Percentiles rank a stretch among this genome's conserved stretches.
These are phyloP conservation scores for Tenthredo notha DNA, from an alignment of 2,888 invertebrate genomes.

Conservation along the genomic window DNA sequence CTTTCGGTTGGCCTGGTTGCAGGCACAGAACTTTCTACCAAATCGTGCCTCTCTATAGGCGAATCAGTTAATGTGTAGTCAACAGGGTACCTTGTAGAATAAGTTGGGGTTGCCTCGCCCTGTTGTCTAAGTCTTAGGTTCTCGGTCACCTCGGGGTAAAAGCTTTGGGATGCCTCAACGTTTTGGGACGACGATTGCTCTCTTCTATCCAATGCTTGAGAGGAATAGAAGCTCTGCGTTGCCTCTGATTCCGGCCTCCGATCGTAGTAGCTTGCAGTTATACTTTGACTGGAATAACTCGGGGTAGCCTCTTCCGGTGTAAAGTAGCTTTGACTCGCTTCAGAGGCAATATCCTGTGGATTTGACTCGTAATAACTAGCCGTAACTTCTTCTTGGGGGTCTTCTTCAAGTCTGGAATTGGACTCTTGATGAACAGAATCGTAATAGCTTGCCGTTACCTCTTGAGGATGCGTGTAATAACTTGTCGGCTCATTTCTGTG, in stretches of 20 bases:
- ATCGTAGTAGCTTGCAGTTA: slow-evolving; percentile 73
- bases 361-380: slow-evolving; percentile 72
- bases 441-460: slow-evolving; percentile 71
- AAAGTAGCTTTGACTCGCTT: slow-evolving; percentile 74
- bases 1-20: slow-evolving; percentile 73
- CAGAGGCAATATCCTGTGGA: slow-evolving; percentile 65
- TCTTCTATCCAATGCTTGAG: slow-evolving; percentile 68
- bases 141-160: slow-evolving; percentile 71
- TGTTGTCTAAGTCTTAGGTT: slow-evolving; percentile 68
- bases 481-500: slow-evolving; percentile 72
- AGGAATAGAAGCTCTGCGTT: slow-evolving; percentile 74
- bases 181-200: slow-evolving; percentile 70
- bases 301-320: slow-evolving; percentile 69
- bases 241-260: slow-evolving; percentile 73
- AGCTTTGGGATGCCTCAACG: slow-evolving; percentile 74
- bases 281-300: slow-evolving; percentile 70
- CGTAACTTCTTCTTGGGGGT: slow-evolving; percentile 70
- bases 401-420: slow-evolving; percentile 67
- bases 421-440: slow-evolving; percentile 68
- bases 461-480: slow-evolving; percentile 72
- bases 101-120: slow-evolving; percentile 74
- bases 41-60: slow-evolving; percentile 75
- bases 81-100: slow-evolving; percentile 72
- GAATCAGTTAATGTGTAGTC: slow-evolving; percentile 73
- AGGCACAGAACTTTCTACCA: slow-evolving; percentile 75